Evolutionary conservation across 2,888 invertebrate species (phyloP).

Genomic region (Diachrysia chrysitis): DNA sequence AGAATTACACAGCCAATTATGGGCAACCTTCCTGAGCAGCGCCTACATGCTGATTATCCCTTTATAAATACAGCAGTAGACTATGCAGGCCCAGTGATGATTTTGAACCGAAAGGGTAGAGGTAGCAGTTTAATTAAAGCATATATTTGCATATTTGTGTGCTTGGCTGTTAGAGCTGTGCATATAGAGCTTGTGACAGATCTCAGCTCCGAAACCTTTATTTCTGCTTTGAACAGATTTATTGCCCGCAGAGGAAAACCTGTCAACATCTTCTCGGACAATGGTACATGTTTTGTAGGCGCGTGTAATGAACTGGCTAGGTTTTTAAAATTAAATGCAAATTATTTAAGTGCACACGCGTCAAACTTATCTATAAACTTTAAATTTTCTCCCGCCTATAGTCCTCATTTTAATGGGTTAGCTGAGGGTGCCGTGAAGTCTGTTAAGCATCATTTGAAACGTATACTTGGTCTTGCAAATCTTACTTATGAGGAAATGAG

Average conservation of each 20-base stretch:
- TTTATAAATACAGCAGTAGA: conserved; percentile 35
- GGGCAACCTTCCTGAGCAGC: conserved; percentile 15
- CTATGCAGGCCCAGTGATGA: conserved; percentile 42
- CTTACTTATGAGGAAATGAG: conserved; percentile 37
- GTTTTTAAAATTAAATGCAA: conserved; percentile 11
- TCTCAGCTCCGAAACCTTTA: conserved; percentile 10
- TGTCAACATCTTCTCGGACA: conserved; percentile 13
- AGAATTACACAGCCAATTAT: conserved; percentile 20
- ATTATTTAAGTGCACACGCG: conserved; percentile 2
- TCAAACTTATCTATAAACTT: conserved; percentile 12
- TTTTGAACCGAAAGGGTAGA: conserved; percentile 30
- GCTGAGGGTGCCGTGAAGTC: conserved; percentile 18
- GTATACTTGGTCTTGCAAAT: conserved; percentile 10
- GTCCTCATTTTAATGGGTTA: conserved; percentile 16
- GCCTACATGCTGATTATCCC: conserved; percentile 24
- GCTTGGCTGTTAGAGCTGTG: conserved; percentile 12
- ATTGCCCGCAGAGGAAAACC: conserved; percentile 7
- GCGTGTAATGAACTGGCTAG: conserved; percentile 16
- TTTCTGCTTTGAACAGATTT: conserved; percentile 10
- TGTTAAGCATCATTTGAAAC: conserved; percentile 16
- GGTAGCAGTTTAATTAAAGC: conserved; percentile 23
- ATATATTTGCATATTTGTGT: conserved; percentile 13
- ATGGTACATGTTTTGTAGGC: conserved; percentile 14
- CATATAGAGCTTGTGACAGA: conserved; percentile 17
- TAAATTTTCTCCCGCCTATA: conserved; percentile 19